Evolutionary conservation across 2,797 vertebrate genomes (phyloP).

Genomic region (Enteromius viviparus): DNA sequence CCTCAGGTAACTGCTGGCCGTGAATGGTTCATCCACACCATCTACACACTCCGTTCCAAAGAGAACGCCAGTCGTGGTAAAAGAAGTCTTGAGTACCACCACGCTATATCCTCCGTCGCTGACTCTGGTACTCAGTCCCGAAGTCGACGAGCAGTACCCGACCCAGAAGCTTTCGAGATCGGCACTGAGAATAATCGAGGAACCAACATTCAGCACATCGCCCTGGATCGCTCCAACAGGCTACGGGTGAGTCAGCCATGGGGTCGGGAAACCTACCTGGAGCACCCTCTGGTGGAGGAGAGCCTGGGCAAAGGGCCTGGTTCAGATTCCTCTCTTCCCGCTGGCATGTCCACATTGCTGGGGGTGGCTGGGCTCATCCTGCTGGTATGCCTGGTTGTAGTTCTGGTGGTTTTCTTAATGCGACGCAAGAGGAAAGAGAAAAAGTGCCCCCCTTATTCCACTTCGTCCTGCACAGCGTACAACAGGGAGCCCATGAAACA

Average conservation of each 20-base stretch:
- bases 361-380: constrained; percentile 75
- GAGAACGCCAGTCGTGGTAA: constrained; percentile 80
- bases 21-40: constrained; percentile 83
- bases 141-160: constrained; percentile 62
- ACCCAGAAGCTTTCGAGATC: constrained; percentile 66
- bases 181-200: constrained; percentile 78
- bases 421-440: constrained; percentile 71
- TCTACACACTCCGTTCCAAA: constrained; percentile 77
- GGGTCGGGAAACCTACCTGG: constrained; percentile 61
- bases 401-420: constrained; percentile 72
- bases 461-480: constrained; percentile 80
- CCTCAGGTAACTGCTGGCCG: constrained; percentile 80
- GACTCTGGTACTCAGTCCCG: constrained; percentile 46
- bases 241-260: constrained; percentile 70
- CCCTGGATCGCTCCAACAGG: constrained; percentile 73
- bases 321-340: constrained; percentile 60
- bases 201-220: constrained; percentile 81
- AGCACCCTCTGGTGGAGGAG: constrained; percentile 72
- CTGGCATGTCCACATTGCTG: constrained; percentile 69
- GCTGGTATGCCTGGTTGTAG: constrained; percentile 70
- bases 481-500: constrained; percentile 63
- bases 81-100: constrained; percentile 78
- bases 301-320: constrained; percentile 67
- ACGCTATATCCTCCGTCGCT: constrained; percentile 65
- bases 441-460: constrained; percentile 74